Evolutionary conservation across 2,888 invertebrate genomes (phyloP).

Genomic region (Augochlorella aurata): DNA sequence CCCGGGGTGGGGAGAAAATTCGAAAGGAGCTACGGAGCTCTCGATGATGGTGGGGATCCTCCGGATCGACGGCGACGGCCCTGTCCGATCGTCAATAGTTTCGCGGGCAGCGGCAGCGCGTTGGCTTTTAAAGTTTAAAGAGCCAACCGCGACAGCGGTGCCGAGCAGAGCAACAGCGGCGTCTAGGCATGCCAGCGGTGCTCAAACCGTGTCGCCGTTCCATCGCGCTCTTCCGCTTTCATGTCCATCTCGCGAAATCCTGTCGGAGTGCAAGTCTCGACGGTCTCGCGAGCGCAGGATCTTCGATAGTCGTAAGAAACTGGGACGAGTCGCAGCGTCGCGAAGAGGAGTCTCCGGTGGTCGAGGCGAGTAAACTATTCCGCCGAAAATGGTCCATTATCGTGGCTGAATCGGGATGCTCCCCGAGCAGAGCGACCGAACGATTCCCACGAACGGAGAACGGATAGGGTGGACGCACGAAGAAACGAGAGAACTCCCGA

Average conservation of each 20-base stretch:
- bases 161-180: conserved; percentile 46
- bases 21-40: conserved; percentile 48
- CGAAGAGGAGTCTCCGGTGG: too few relatives aligned
- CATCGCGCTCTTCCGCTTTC: not conserved
- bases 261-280: too few relatives aligned
- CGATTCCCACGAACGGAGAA: conserved; percentile 30
- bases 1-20: conserved; percentile 54
- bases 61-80: conserved; percentile 45
- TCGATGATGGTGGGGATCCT: conserved; percentile 30
- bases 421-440: conserved; percentile 30
- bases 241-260: not conserved
- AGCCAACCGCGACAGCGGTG: conserved; percentile 67
- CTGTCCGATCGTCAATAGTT: conserved; percentile 72
- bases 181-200: conserved; percentile 74
- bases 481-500: conserved; percentile 41
- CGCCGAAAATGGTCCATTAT: too few relatives aligned
- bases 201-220: conserved; percentile 64
- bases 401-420: not conserved
- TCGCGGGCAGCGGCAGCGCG: conserved; percentile 68
- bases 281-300: not conserved
- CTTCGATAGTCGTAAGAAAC: not conserved
- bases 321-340: not conserved
- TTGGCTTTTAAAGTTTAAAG: conserved; percentile 81
- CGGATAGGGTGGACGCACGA: conserved; percentile 12
- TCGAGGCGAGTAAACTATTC: too few relatives aligned